Evolutionary conservation across 2,797 vertebrate genomes (phyloP), one percentile per base, ranked within the genome.

Genomic region (Onychomys arenicola): DNA sequence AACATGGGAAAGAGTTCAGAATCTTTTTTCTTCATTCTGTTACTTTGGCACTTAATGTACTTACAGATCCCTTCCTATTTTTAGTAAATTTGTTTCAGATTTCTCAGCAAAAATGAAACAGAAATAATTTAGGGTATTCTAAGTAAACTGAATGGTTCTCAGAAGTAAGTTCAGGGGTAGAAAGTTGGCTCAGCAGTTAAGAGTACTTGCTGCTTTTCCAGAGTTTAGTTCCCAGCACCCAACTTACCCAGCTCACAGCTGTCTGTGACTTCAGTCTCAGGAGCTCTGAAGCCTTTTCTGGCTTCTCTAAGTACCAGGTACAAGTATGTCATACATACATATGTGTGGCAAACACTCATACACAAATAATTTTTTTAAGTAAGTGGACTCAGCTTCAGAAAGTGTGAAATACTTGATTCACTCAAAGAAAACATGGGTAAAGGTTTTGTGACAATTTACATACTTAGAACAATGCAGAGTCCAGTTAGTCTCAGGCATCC

Each of bases 131-230:
- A 29, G 61, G 14, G 23, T 80, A 43, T 82, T 96, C 13, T 89
- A 94, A 92, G 77, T 75, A 63, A 89, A 89, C 46, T 69, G 57
- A 89, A 23, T 86, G 76, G 32, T 89, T 96, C 67, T 71, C 49
- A 83, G 90, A 80, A 9, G 23, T 43, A 43, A 75, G 12, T 27
- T 43, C 5, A 13, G n/a, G 23, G 78, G 14, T 37, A 83, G 34
- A 32, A 32, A 32, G 16, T 6, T 43, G 37, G 9, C 37, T 61
- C 37, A 43, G 81, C 37, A 83, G 57, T 32, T 63, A 32, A 63
- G 10, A 63, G 81, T 19, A 32, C 81, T 63, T 32, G 59, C 8
- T 63, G 59, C 43, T 83, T 37, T 29, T 32, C 27, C 57, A 83
- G 81, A 43, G 57, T 82, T 82, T 61, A 61, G 80, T 63, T 83